Percentiles rank a stretch among this genome's conserved stretches.
Conservation (phyloP, 2,113 vertebrate genomes). For the Engraulis encrasicolus region DNA sequence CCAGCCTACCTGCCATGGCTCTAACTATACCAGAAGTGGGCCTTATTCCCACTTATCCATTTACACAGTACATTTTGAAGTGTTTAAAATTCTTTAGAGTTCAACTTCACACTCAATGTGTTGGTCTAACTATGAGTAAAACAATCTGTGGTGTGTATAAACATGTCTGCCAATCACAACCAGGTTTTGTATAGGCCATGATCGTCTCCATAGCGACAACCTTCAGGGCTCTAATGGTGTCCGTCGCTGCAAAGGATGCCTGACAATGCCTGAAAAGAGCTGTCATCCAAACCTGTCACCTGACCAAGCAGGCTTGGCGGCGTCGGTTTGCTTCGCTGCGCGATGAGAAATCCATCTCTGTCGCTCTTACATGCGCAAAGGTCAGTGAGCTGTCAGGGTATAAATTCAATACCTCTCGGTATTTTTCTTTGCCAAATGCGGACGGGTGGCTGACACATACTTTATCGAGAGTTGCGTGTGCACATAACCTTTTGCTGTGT, state of each 20-base stretch:
- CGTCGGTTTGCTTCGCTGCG: too few species aligned
- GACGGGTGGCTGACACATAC: background rate
- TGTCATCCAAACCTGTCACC: background rate
- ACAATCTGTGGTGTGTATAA: too few species aligned
- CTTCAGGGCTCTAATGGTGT: background rate
- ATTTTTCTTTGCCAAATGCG: background rate
- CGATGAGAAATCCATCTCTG: background rate
- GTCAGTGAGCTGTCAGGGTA: slow-evolving; percentile 2
- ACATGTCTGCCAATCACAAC: background rate
- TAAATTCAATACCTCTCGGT: slow-evolving; percentile 14
- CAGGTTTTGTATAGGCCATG: background rate
- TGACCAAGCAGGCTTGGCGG: background rate
- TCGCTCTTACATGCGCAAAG: background rate
- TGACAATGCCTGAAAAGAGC: background rate
- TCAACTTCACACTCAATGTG: too few species aligned
- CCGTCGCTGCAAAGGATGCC: background rate
- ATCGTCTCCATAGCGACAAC: background rate
- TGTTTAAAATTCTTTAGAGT: too few species aligned
- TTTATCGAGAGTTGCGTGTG: slow-evolving; percentile 17
- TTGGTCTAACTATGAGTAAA: too few species aligned
- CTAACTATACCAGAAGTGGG: too few species aligned
- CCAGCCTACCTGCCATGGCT: too few species aligned
- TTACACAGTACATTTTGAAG: too few species aligned
- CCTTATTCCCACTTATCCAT: too few species aligned
- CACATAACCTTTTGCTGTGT: slow-evolving; percentile 1